Evolutionary conservation across 2,113 vertebrate species (phyloP).

Genomic region (Ciconia boyciana): DNA sequence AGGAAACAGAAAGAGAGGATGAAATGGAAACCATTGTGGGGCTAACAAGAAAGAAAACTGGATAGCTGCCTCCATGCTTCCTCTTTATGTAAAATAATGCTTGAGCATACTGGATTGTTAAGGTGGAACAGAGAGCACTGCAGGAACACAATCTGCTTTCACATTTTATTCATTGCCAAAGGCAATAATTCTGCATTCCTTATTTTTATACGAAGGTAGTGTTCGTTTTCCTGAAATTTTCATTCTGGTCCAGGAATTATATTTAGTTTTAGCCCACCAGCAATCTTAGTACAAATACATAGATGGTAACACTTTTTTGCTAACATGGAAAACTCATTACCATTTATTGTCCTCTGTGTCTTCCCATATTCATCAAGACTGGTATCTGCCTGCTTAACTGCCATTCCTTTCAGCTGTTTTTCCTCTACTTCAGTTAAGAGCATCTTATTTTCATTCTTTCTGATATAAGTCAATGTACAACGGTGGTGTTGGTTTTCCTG

Average conservation of each 20-base stretch:
- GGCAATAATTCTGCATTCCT: not conserved
- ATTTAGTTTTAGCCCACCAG: not conserved
- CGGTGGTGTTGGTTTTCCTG: not conserved
- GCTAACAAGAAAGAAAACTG: not conserved
- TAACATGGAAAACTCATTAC: not conserved
- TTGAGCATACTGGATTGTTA: not conserved
- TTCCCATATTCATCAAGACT: not conserved
- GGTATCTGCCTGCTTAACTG: not conserved
- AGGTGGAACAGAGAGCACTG: not conserved
- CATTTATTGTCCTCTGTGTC: not conserved
- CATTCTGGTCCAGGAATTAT: not conserved
- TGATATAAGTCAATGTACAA: not conserved
- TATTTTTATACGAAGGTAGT: not conserved
- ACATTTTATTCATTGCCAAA: not conserved
- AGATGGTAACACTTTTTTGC: not conserved
- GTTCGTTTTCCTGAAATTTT: not conserved
- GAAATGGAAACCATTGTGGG: not conserved
- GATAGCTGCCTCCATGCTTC: not conserved
- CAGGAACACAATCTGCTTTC: not conserved
- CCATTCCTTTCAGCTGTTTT: not conserved
- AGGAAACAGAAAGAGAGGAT: not conserved
- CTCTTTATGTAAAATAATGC: not conserved
- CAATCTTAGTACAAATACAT: not conserved
- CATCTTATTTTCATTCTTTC: not conserved
- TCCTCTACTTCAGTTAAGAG: not conserved